Percentiles rank a stretch among this genome's conserved stretches.
Evolutionary conservation across 2,113 vertebrate species (phyloP).

Genomic region (Passer montanus): DNA sequence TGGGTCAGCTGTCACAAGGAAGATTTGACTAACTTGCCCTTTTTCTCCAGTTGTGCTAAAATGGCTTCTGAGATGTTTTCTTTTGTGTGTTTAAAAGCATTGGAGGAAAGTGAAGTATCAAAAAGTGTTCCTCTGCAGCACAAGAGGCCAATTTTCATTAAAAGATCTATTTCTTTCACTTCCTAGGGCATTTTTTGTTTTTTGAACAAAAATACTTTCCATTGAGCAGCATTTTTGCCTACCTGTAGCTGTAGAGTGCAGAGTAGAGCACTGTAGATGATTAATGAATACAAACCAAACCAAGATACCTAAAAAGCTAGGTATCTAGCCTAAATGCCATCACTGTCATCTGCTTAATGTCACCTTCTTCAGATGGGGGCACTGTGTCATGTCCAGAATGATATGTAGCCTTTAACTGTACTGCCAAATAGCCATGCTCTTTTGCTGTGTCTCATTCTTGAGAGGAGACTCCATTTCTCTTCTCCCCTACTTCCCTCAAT

Average conservation of each 20-base stretch:
- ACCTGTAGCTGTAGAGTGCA: background rate
- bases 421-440: background rate
- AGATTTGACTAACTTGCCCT: background rate
- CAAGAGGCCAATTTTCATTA: background rate
- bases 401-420: rapidly evolving
- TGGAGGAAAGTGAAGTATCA: background rate
- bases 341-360: background rate
- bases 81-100: background rate
- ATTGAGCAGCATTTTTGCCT: background rate
- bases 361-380: background rate
- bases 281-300: background rate
- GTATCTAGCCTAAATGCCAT: background rate
- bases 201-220: background rate
- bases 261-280: background rate
- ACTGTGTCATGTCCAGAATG: background rate
- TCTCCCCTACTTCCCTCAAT: rapidly evolving
- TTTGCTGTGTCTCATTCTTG: background rate
- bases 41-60: background rate
- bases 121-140: background rate
- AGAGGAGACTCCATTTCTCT: background rate
- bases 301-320: background rate
- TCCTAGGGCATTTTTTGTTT: background rate
- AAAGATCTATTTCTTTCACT: background rate
- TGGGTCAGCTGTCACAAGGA: background rate
- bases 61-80: background rate